These are phyloP conservation scores for Pipistrellus pygmaeus DNA, from an alignment of 2,797 vertebrate genomes.

Conservation along the genomic window DNA sequence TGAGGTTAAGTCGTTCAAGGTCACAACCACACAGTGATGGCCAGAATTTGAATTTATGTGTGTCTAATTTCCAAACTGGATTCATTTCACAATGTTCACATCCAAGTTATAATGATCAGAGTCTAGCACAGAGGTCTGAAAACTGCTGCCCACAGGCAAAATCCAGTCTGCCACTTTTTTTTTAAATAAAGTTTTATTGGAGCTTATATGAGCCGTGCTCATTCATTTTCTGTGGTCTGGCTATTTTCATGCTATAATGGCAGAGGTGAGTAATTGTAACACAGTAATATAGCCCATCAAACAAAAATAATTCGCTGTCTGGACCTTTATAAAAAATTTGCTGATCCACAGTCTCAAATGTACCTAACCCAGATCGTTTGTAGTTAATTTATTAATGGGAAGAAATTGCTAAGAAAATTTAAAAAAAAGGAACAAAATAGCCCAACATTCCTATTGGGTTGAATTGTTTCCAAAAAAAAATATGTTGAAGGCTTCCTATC, in stretches of 20 bases:
- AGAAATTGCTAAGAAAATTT: neutral
- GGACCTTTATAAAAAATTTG: neutral
- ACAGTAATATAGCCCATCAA: neutral
- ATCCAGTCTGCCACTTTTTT: neutral
- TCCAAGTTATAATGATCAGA: neutral
- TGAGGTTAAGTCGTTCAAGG: neutral
- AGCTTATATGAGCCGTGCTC: neutral
- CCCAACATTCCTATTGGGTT: neutral
- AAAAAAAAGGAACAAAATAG: neutral
- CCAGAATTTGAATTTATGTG: constrained; percentile 23
- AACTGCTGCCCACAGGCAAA: neutral
- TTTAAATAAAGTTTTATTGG: constrained; percentile 48
- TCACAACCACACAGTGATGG: neutral
- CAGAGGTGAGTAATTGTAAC: neutral
- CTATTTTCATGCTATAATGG: neutral
- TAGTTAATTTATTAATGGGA: neutral
- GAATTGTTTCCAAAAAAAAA: neutral
- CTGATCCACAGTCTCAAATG: neutral
- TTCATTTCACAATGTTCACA: constrained; percentile 36
- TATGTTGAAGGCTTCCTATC: neutral
- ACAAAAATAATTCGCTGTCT: neutral
- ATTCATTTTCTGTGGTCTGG: neutral
- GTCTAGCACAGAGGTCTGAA: neutral
- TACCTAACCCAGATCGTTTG: neutral
- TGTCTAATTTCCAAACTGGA: constrained; percentile 12